Evolutionary conservation across 2,888 invertebrate genomes (phyloP).

Genomic region (Oeneis ivallda): DNA sequence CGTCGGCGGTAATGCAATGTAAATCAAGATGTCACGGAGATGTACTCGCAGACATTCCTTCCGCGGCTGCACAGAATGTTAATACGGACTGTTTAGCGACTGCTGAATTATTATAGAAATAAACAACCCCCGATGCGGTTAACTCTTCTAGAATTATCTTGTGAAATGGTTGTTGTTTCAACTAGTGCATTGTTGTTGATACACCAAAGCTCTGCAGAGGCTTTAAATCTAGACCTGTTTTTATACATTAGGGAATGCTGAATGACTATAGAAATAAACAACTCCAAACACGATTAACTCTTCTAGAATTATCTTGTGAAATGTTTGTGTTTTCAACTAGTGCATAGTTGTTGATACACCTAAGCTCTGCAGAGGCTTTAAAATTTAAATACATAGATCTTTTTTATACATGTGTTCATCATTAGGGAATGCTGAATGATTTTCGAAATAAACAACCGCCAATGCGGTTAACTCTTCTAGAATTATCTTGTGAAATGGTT

Average conservation of each 20-base stretch:
- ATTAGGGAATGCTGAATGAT: conserved; percentile 39
- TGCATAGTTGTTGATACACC: too few relatives aligned
- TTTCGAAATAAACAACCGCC: conserved; percentile 30
- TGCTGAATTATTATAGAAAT: conserved; percentile 37
- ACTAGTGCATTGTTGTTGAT: neutral
- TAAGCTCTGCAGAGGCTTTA: too few relatives aligned
- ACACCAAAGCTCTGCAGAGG: too few relatives aligned
- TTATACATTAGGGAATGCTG: too few relatives aligned
- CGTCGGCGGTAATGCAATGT: conserved; percentile 36
- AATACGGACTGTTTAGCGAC: conserved; percentile 40
- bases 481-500: conserved; percentile 8
- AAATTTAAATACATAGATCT: too few relatives aligned
- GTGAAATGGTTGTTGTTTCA: neutral
- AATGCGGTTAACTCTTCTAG: conserved; percentile 9
- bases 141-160: conserved; percentile 16
- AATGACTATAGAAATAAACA: too few relatives aligned
- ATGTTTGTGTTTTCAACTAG: too few relatives aligned
- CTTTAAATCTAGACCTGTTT: too few relatives aligned
- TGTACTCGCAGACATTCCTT: conserved; percentile 38
- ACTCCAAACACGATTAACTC: too few relatives aligned
- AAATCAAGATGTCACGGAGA: conserved; percentile 40
- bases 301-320: too few relatives aligned
- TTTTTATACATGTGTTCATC: too few relatives aligned
- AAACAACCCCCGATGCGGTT: conserved; percentile 23
- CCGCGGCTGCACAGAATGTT: conserved; percentile 41